Evolutionary conservation across 2,888 invertebrate species (phyloP), one percentile per base, ranked within the genome.

Genomic region (Platycnemis pennipes): DNA sequence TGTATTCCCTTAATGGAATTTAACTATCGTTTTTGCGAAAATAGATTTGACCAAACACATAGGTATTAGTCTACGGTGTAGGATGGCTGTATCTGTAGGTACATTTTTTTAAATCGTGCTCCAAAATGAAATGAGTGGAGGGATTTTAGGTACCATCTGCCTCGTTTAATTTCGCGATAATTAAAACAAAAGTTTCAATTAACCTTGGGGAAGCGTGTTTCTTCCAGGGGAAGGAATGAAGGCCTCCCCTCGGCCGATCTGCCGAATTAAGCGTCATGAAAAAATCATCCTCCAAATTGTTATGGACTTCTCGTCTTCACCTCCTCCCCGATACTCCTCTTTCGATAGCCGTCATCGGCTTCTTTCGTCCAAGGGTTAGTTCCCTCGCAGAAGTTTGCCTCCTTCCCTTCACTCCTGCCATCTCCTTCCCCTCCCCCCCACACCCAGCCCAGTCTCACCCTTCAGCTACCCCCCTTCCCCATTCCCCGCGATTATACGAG

Each of bases 151-250:
- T 7, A 13, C 77, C 56, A 89, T 56, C 56, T 89, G 89, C 89
- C 42, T 89, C 56, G 16, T 63, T 56, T 42, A 56, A 46, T 63
- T 46, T 46, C 26, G 13, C 26, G 37, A 31, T 56, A 56, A 49
- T 89, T 56, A 56, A 42, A 89, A 42, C 37, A 42, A 56, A 56
- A 89, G 53, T 89, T 89, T 89, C 89, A 89, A 56, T 56, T 89
- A 56, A 89, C 56, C 89, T 56, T 19, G 2, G n/a, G n/a, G 89
- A 89, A 42, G 53, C 2, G 0, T 16, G n/a, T 46, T 87, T n/a
- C 16, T n/a, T 22, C 87, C 26, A 22, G n/a, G 5, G 44, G 42
- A n/a, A 45, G 26, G 26, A 3, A 45, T 44, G 31, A 87, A 87
- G 19, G n/a, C 26, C 49, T 46, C 42, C 49, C 42, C 49, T 19